Base-by-base conservation (phyloP, 2,888 invertebrate species). In the Cantharis lateralis region DNA sequence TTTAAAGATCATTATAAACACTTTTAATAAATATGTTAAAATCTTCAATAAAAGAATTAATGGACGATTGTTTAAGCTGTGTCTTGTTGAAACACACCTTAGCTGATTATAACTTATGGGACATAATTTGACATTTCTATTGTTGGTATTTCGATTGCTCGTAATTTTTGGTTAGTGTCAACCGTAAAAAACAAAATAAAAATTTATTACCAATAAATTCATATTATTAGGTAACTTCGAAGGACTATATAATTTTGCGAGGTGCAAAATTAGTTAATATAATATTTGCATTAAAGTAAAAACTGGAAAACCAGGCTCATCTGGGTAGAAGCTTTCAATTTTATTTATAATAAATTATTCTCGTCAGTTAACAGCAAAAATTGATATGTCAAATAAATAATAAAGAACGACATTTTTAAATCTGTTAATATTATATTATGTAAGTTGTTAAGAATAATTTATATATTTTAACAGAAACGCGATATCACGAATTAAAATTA, bases 21-120 rank as follows among this genome's bases (percentile, higher is more conserved):
- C 48, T 48, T 48, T 48, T 48, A 48, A 48, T 48, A 48, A 48
- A 48, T 48, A 48, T 48, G 48, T 48, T 48, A 48, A 48, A 48
- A 48, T n/a, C 48, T 13, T 9, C 48, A n/a, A 48, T 48, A 48
- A 48, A 48, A 48, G 48, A 48, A 48, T 48, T 48, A 48, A 48
- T 48, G 48, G 48, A 48, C 48, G 48, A 48, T 48, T 48, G 48
- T 48, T 48, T 48, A 48, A n/a, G 48, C 9, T 20, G 64, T n/a
- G 24, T 66, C 64, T 66, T 73, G 73, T 76, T 71, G 69, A 80
- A 80, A 78, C 81, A 80, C 82, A 80, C 82, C 81, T 80, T 79
- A 69, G 80, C 82, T 85, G 84, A 85, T 85, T 84, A 84, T 84
- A 84, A 85, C 83, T 83, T 84, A 85, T 84, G 84, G 82, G 81